A percentile compares a stretch with the other conserved stretches of the same genome.
Evolutionary conservation across 2,113 vertebrate genomes (phyloP).

Genomic region (Peromyscus maniculatus): DNA sequence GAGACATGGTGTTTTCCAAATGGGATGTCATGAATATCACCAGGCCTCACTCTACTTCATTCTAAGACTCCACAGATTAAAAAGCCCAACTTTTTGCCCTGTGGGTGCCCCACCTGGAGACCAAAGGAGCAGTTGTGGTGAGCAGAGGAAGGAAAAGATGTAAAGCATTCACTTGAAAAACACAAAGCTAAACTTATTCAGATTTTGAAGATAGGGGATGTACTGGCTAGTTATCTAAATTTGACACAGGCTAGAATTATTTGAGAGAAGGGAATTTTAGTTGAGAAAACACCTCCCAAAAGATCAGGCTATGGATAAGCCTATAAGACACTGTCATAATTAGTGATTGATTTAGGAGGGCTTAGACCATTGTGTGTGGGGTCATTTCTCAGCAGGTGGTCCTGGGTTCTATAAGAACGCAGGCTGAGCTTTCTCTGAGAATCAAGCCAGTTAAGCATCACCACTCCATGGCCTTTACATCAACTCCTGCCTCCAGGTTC

Average conservation of each 20-base stretch:
- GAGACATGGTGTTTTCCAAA: no score
- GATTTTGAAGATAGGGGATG: no score
- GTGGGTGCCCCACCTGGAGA: neutral
- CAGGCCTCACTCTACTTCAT: neutral
- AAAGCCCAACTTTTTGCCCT: neutral
- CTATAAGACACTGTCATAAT: neutral
- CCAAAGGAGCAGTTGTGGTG: accelerated
- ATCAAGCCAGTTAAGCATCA: neutral
- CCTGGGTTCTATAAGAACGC: neutral
- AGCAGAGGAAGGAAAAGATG: no score
- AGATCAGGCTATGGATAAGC: neutral
- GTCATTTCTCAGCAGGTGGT: accelerated
- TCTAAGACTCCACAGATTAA: no score
- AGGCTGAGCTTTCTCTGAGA: neutral
- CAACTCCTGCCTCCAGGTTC: neutral
- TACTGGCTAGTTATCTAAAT: neutral
- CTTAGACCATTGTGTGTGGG: neutral
- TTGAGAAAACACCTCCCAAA: neutral
- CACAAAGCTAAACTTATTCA: neutral
- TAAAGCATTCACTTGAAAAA: neutral
- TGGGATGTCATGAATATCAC: neutral
- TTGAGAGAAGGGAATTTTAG: neutral
- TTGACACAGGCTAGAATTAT: neutral
- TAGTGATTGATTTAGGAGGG: neutral
- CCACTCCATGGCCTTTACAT: neutral